Percentiles rank a stretch among this genome's conserved stretches.
Conservation (phyloP, 1,140 invertebrate genomes). For the Cherax destructor region DNA sequence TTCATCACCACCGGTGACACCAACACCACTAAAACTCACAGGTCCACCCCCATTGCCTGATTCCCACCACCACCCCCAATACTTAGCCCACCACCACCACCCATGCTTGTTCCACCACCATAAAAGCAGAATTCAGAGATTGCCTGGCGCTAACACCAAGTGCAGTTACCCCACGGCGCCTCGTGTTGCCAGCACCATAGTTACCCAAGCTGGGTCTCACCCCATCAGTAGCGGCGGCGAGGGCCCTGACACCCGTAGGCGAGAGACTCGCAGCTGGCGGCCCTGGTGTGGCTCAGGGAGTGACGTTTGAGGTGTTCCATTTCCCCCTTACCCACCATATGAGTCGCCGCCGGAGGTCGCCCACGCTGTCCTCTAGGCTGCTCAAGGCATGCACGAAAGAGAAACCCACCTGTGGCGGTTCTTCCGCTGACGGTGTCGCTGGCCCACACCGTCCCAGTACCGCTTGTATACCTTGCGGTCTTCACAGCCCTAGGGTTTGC, state of each 20-base stretch:
- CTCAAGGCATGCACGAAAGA: conserved; percentile 63
- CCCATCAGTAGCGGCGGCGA: not conserved
- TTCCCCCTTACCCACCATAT: conserved; percentile 67
- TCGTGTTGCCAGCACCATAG: conserved; percentile 5
- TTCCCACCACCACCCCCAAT: not conserved
- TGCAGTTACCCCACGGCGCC: conserved; percentile 27
- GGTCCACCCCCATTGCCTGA: not conserved
- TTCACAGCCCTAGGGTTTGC: conserved; percentile 34
- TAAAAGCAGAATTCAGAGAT: conserved; percentile 25
- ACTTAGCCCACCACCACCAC: not conserved
- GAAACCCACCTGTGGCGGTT: conserved; percentile 69
- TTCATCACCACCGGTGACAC: not conserved
- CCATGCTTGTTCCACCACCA: not conserved
- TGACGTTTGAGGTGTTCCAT: conserved; percentile 67
- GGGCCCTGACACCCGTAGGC: conserved; percentile 39
- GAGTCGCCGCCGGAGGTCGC: conserved; percentile 68
- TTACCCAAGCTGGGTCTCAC: conserved; percentile 7
- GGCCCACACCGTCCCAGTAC: conserved; percentile 6
- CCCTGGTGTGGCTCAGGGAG: conserved; percentile 50
- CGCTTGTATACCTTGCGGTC: conserved; percentile 35
- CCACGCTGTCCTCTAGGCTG: conserved; percentile 56
- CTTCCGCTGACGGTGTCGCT: conserved; percentile 45
- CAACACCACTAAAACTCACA: conserved; percentile 12
- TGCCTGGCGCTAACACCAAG: conserved; percentile 30
- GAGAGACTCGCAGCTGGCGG: conserved; percentile 36